Conservation (phyloP, 2,113 vertebrate species). For the Pedionomus torquatus region DNA sequence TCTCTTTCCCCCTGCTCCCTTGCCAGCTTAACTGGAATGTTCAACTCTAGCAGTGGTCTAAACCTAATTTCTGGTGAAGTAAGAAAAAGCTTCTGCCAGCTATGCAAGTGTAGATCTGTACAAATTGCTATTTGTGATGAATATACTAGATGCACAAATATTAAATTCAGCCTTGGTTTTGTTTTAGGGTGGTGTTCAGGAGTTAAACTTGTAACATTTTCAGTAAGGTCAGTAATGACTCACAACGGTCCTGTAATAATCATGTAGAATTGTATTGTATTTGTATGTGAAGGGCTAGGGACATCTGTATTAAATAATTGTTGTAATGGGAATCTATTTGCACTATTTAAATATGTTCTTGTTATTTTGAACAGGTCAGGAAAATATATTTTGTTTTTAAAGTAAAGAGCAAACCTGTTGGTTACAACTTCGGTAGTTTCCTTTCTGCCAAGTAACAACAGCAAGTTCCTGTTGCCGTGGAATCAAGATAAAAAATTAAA, state of each 20-base stretch:
- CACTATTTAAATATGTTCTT: background rate
- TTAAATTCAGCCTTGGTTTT: background rate
- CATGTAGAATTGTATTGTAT: background rate
- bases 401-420: background rate
- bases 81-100: background rate
- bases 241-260: background rate
- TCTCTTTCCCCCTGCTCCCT: too few species aligned
- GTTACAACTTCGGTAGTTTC: background rate
- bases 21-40: background rate
- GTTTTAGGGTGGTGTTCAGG: background rate
- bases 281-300: background rate
- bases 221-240: background rate
- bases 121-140: background rate
- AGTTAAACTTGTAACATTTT: background rate
- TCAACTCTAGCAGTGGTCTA: background rate
- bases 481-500: background rate
- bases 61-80: background rate
- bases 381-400: background rate
- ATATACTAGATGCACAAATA: background rate
- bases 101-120: background rate
- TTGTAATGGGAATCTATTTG: background rate
- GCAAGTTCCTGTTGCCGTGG: background rate
- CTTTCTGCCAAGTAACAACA: background rate
- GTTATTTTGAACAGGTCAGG: background rate
- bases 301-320: background rate